phyloP scores from a whole-genome alignment of 2,888 invertebrate genomes.

The Hirtodrosophila trivittata region DNA sequence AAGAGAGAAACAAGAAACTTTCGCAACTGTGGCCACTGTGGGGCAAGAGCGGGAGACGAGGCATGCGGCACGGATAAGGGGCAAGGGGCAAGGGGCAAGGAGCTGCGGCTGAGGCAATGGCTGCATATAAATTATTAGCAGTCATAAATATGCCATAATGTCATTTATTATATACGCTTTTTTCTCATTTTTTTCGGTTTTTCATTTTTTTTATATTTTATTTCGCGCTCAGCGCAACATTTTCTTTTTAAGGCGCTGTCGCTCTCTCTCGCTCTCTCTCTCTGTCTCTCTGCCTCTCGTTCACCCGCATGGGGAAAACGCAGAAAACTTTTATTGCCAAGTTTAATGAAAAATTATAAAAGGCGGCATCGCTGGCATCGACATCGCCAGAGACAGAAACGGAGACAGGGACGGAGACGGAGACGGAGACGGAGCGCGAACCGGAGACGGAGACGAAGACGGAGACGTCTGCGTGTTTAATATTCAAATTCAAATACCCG shows the following conservation, averaged over 20 bases:
- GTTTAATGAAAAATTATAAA: constrained; percentile 82
- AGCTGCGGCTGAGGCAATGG: constrained; percentile 39
- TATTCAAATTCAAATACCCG: constrained; percentile 65
- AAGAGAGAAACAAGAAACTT: constrained; percentile 36
- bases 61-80: neutral
- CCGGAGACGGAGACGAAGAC: constrained; percentile 5
- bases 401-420: constrained; percentile 9
- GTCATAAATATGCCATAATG: constrained; percentile 79
- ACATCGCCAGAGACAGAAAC: constrained; percentile 25
- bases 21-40: constrained; percentile 46
- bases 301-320: constrained; percentile 66
- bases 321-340: constrained; percentile 80
- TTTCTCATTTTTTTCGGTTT: constrained; percentile 35
- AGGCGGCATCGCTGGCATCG: constrained; percentile 61
- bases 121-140: constrained; percentile 79
- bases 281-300: neutral
- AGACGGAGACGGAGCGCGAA: constrained; percentile 6
- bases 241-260: constrained; percentile 53
- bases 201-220: constrained; percentile 29
- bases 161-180: constrained; percentile 78
- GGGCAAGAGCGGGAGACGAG: constrained; percentile 10
- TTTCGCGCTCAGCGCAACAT: constrained; percentile 42
- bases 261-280: constrained; percentile 1
- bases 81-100: constrained; percentile 18
- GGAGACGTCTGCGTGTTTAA: constrained; percentile 48